Evolutionary conservation across 2,797 vertebrate species (phyloP), one percentile per base, ranked within the genome.

Genomic region (Gallinago nigripennis): DNA sequence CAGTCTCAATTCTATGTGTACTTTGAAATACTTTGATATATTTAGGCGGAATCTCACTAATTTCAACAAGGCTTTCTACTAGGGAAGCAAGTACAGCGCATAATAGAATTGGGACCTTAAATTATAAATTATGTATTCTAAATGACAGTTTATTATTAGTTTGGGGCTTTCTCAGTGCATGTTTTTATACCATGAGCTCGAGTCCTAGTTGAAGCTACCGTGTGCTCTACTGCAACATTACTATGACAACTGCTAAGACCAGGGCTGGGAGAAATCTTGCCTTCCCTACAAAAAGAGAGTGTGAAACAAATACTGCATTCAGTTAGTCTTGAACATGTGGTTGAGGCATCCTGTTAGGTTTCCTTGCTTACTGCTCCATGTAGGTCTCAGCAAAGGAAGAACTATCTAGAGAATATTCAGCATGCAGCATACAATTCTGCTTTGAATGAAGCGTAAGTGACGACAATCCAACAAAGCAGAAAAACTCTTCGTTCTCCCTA

Each of bases 381-480:
- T 94, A 91, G 54, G 20, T 95, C 60, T 94, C 61, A 30, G 93
- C 43, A 90, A 82, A 94, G 86, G 60, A 77, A 53, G 76, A 93
- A 25, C 75, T 85, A 69, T 71, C 84, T 88, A 61, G 91, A 91
- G 92, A 96, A 80, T 91, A 90, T 86, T 95, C 72, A 81, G 64
- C n/a, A 43, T 91, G 79, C 87, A 70, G 71, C 68, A 85, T 88
- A 79, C 13, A 50, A 56, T 91, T 96, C 77, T 87, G 71, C 79
- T 96, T 83, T 95, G 79, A 76, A 66, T 57, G 33, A 88, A 93
- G 89, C 83, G 81, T 70, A 92, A 92, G 56, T 92, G 90, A 86
- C 1, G 11, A 86, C 87, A 91, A 56, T 97, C 78, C 92, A 96
- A 85, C 77, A 75, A 94, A 91, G 88, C 92, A 95, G 95, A 92